Evolutionary conservation across 1,140 invertebrate species (phyloP), one percentile per base, ranked within the genome.

Genomic region (Saxidomus purpurata): DNA sequence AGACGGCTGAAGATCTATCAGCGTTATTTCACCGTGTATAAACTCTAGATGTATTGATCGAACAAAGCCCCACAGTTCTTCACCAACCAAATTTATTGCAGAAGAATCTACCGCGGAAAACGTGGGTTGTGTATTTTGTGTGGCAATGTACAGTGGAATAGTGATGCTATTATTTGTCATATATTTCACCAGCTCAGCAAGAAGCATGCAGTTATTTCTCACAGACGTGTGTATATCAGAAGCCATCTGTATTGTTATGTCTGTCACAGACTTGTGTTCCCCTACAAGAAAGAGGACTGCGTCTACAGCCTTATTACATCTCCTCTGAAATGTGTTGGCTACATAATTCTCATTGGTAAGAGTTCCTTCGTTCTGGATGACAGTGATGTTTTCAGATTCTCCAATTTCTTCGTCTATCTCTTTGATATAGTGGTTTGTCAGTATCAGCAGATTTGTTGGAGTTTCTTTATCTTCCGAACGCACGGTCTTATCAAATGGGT

Each of bases 41-140:
- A 79, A 87, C 43, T 87, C 85, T 8, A 77, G 22, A 31, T 79
- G 31, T 15, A 87, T 19, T 19, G 85, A 76, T 25, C 85, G 71
- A 43, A 79, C 40, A 31, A 79, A 87, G 6, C 85, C 85, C 85
- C 85, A 87, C 15, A 87, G 85, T 43, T 77, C 76, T 47, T 28
- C 34, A 22, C 76, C 76, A 0, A 77, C 25, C 19, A 85, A 34
- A 38, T 55, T 85, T n/a, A 55, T 67, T n/a, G 34, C 13, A 15
- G 34, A 25, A 19, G 49, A 3, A 28, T n/a, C 28, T 11, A 49
- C 28, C 13, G 1, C 36, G 0, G n/a, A n/a, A 49, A 82, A 74
- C 8, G 43, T 85, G 15, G 55, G 9, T 38, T 87, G 85, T 43
- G 85, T 47, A 25, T 79, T 87, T 49, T 87, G 69, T 25, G 71